These are phyloP conservation scores for Zalophus californianus DNA, from an alignment of 2,797 vertebrate genomes.

Conservation along the genomic window DNA sequence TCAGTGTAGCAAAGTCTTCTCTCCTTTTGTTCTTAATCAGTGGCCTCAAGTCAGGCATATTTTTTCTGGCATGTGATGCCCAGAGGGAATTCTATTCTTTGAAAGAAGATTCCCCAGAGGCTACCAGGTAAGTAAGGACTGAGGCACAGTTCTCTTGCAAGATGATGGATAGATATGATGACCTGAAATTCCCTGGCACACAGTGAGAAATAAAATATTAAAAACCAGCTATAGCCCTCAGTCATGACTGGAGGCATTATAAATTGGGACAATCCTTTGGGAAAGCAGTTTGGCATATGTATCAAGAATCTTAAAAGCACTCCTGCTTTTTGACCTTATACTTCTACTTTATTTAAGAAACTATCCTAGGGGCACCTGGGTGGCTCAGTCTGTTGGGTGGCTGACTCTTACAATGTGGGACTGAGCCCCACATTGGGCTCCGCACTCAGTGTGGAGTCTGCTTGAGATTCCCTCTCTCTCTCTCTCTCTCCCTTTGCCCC, in stretches of 20 bases:
- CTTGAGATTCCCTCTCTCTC: neutral
- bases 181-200: conserved; percentile 60
- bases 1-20: neutral
- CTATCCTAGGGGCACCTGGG: neutral
- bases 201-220: conserved; percentile 72
- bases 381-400: neutral
- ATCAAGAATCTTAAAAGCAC: conserved; percentile 58
- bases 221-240: conserved; percentile 61
- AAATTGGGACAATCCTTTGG: conserved; percentile 61
- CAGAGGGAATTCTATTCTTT: conserved; percentile 68
- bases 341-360: conserved; percentile 68
- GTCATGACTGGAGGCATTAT: conserved; percentile 47
- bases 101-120: conserved; percentile 69
- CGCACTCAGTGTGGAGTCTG: neutral
- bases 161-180: conserved; percentile 48
- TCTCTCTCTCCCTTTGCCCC: neutral
- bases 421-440: neutral
- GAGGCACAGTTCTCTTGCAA: conserved; percentile 32
- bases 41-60: conserved; percentile 63
- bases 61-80: conserved; percentile 59
- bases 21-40: conserved; percentile 24
- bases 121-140: conserved; percentile 54
- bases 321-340: conserved; percentile 58
- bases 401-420: neutral
- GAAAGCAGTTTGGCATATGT: conserved; percentile 53